Percentiles rank a stretch among this genome's conserved stretches.
phyloP scores from a whole-genome alignment of 2,797 vertebrate species.

The Perodicticus potto region DNA sequence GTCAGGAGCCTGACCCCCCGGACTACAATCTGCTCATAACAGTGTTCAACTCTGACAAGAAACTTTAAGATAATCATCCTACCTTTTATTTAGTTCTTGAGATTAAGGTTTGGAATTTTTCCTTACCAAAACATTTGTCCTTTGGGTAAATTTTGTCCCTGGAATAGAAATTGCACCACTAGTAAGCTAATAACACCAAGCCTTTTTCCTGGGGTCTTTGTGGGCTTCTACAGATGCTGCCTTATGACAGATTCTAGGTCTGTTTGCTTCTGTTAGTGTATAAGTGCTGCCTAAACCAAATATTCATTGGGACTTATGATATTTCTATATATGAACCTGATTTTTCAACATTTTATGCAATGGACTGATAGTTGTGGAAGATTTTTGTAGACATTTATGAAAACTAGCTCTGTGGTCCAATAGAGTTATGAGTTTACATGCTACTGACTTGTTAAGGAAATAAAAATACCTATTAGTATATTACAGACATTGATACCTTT shows the following conservation, averaged over 20 bases:
- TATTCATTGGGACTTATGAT: background rate
- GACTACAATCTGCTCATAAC: fast-evolving
- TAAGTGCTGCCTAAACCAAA: background rate
- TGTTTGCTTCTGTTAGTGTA: background rate
- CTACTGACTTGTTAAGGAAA: background rate
- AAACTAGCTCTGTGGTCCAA: background rate
- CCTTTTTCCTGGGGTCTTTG: background rate
- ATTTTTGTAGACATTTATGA: background rate
- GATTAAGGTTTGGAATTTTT: background rate
- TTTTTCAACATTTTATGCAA: background rate
- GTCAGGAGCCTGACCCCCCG: fast-evolving
- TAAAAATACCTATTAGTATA: background rate
- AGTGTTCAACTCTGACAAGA: background rate
- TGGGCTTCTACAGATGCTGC: background rate
- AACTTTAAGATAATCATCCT: background rate
- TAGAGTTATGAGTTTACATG: background rate
- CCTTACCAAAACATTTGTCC: background rate
- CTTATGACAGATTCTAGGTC: background rate
- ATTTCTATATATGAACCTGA: background rate
- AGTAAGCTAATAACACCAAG: fast-evolving
- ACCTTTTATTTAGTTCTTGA: background rate
- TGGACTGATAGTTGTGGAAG: background rate
- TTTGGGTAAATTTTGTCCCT: background rate
- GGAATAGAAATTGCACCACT: background rate
- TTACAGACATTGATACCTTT: background rate